Evolutionary conservation across 2,113 vertebrate genomes (phyloP).

Genomic region (Parus major): DNA sequence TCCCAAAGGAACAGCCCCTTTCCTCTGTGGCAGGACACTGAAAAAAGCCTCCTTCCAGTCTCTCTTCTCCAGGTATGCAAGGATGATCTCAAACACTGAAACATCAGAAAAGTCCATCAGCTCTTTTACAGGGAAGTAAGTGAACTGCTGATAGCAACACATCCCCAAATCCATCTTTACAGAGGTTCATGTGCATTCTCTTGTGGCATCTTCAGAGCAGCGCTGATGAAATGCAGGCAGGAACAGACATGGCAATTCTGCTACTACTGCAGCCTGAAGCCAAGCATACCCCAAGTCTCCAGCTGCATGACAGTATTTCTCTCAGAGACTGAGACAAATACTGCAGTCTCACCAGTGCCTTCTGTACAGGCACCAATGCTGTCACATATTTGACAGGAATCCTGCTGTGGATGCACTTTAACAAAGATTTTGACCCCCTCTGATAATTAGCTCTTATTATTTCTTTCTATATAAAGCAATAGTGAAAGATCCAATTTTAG

Average conservation of each 20-base stretch:
- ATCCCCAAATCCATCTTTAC: neutral
- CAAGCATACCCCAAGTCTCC: neutral
- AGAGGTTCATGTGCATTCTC: neutral
- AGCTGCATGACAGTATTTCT: neutral
- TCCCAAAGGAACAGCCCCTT: constrained; percentile 85
- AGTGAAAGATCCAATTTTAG: neutral
- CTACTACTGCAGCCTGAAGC: neutral
- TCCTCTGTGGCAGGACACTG: constrained; percentile 88
- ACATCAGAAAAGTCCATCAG: constrained; percentile 29
- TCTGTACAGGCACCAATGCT: neutral
- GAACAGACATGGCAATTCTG: neutral
- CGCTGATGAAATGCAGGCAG: neutral
- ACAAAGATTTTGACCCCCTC: neutral
- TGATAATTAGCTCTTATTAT: neutral
- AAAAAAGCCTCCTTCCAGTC: constrained; percentile 96
- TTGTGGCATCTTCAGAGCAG: neutral
- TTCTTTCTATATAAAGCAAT: neutral
- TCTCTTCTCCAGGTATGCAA: constrained; percentile 88
- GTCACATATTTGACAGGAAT: neutral
- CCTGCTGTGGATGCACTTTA: neutral
- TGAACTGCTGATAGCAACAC: neutral
- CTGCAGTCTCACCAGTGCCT: neutral
- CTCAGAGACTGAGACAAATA: neutral
- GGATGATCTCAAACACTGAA: constrained; percentile 96
- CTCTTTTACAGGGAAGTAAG: neutral